phyloP scores from a whole-genome alignment of 2,113 vertebrate genomes.

The Saguinus midas region DNA sequence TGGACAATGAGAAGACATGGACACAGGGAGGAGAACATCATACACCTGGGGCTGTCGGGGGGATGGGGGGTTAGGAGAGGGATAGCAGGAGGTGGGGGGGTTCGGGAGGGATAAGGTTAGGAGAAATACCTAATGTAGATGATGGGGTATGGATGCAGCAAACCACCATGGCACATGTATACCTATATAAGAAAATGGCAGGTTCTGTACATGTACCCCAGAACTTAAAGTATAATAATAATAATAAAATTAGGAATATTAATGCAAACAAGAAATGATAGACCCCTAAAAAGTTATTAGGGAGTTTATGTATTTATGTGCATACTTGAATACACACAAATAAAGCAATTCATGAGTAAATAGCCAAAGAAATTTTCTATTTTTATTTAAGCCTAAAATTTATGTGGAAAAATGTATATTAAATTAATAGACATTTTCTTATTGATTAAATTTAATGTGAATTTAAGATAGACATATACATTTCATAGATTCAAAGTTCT shows the following conservation, averaged over 20 bases:
- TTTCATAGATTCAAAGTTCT: not conserved
- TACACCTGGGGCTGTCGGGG: accelerated
- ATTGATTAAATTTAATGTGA: conserved; percentile 43
- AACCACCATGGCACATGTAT: too few species aligned
- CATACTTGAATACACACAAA: not conserved
- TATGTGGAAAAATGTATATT: not conserved
- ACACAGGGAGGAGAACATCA: too few species aligned
- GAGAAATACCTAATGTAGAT: too few species aligned
- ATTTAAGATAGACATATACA: not conserved
- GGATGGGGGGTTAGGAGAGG: too few species aligned
- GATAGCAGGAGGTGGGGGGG: too few species aligned
- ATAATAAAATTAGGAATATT: not conserved
- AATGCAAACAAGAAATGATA: not conserved
- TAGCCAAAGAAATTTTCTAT: not conserved
- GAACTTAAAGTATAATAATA: too few species aligned
- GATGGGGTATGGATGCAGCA: too few species aligned
- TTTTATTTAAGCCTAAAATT: not conserved
- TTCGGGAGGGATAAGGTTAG: too few species aligned
- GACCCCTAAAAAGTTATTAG: not conserved
- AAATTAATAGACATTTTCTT: not conserved
- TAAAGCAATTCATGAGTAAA: not conserved
- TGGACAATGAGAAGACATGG: too few species aligned
- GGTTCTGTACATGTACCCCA: too few species aligned
- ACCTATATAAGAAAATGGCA: too few species aligned
- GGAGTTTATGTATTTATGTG: not conserved